Evolutionary conservation across 2,797 vertebrate species (phyloP).

Genomic region (Pyrocephalus nanus): DNA sequence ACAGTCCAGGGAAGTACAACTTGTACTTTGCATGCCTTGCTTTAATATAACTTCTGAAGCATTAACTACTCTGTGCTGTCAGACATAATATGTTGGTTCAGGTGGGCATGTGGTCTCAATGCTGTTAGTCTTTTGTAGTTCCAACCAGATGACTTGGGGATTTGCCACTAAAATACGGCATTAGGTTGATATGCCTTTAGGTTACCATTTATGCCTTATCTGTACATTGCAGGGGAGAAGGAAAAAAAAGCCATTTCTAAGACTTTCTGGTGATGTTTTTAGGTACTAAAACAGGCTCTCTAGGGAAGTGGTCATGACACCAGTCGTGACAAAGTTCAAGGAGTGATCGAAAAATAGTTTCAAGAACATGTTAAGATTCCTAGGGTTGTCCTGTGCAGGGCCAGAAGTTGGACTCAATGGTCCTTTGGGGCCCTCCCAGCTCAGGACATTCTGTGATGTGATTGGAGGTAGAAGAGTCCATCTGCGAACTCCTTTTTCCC

Average conservation of each 20-base stretch:
- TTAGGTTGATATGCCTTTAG: background rate
- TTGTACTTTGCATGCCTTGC: background rate
- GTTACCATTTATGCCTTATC: background rate
- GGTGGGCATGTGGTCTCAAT: background rate
- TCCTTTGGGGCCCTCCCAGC: background rate
- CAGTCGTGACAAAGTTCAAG: background rate
- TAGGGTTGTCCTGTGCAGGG: background rate
- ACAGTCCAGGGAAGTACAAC: background rate
- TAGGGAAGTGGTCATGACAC: accelerated
- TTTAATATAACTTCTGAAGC: background rate
- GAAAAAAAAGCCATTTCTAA: background rate
- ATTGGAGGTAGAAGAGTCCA: background rate
- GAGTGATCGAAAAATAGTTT: background rate
- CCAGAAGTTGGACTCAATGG: background rate
- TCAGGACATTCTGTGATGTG: background rate
- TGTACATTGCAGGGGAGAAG: background rate
- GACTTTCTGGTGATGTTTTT: background rate
- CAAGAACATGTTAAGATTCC: background rate
- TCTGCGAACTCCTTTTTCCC: background rate
- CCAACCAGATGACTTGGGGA: background rate
- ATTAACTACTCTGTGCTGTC: background rate
- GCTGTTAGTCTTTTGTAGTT: background rate
- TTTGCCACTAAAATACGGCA: background rate
- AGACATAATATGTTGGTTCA: background rate
- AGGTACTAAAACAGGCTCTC: background rate